A percentile compares a stretch with the other conserved stretches of the same genome.
phyloP scores from a whole-genome alignment of 2,113 vertebrate genomes.

The Saguinus midas region DNA sequence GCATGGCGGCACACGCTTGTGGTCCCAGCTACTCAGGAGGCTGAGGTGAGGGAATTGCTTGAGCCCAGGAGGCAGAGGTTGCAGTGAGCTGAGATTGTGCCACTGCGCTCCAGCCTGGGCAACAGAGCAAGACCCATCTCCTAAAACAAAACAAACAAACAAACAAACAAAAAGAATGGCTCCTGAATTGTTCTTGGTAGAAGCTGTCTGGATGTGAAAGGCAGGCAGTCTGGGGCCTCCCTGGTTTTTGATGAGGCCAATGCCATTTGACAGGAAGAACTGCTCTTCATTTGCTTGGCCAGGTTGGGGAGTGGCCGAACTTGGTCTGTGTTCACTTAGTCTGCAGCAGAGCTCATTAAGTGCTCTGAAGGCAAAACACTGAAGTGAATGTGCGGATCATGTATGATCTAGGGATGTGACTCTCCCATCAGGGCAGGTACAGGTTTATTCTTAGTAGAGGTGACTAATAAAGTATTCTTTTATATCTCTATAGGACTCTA shows the following conservation, averaged over 20 bases:
- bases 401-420: neutral
- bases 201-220: neutral
- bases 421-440: neutral
- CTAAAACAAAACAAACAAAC: too few relatives aligned
- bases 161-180: neutral
- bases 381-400: neutral
- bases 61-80: too few relatives aligned
- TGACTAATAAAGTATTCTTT: neutral
- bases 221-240: neutral
- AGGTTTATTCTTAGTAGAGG: neutral
- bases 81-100: too few relatives aligned
- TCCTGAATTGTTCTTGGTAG: neutral
- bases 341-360: neutral
- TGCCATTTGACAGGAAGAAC: neutral
- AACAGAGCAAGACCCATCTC: too few relatives aligned
- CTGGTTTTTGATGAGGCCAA: neutral
- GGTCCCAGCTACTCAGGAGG: too few relatives aligned
- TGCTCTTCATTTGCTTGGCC: neutral
- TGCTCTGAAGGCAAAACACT: neutral
- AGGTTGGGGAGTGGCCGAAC: neutral
- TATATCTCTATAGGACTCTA: neutral
- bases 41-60: too few relatives aligned
- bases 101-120: too few relatives aligned
- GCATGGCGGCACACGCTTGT: too few relatives aligned
- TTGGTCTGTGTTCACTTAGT: neutral